Base-by-base conservation (phyloP, 2,888 invertebrate species). In the Cyclophora punctaria region DNA sequence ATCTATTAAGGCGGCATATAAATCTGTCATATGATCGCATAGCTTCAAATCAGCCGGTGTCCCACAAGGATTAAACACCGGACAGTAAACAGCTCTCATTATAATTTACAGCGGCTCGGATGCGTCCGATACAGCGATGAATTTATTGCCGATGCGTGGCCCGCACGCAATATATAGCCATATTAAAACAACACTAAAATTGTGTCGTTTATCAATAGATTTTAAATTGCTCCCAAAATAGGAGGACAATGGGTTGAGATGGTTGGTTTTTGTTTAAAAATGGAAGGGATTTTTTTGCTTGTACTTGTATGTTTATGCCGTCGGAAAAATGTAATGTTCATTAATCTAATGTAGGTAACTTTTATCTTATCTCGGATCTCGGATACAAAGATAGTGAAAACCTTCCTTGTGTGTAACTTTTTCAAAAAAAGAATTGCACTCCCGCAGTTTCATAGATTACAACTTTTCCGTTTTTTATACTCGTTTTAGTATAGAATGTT, bases 101-200 rank as follows among this genome's bases (percentile, higher is more conserved):
- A 87, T 84, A 85, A 86, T 86, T 85, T 85, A 86, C 69, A 64
- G 60, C 66, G 71, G 71, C 75, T 78, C 78, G 79, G 78, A 73
- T 78, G 74, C 69, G 78, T 70, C 71, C 74, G 78, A 74, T 70
- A 73, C 67, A 74, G 75, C 78, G 78, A 82, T 79, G 72, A 79
- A 85, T 86, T 86, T 84, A 85, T 80, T 69, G 78, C 75, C 73
- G 75, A 79, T 78, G 75, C 75, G 75, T 77, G 76, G 74, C 66
- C 67, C 65, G 69, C 64, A 73, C 69, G 68, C 76, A 77, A 78
- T 77, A 80, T 79, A 79, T 75, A 76, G 64, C 72, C 71, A 73
- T 73, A 75, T 78, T 77, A 78, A 77, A 76, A 76, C 71, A 70
- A 73, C 71, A 67, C 55, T 67, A 70, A 69, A 71, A 66, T 62